A percentile compares a stretch with the other conserved stretches of the same genome.
Conservation (phyloP, 53 echinoderm and acorn worm species). For the Stichopus horrens region DNA sequence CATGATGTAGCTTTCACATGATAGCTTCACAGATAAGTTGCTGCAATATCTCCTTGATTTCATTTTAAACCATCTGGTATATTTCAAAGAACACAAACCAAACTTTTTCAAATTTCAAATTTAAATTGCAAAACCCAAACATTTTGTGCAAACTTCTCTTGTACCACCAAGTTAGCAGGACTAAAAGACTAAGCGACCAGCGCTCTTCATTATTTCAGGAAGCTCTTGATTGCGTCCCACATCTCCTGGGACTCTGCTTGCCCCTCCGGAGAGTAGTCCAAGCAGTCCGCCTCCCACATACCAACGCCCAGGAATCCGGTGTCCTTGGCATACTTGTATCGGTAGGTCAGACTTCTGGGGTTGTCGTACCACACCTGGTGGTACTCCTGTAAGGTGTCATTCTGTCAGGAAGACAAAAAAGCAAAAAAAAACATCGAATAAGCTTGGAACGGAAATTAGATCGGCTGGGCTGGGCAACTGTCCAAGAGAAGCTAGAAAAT, state of each 20-base stretch:
- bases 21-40: too few species aligned
- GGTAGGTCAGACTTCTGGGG: conserved; percentile 59
- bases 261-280: conserved; percentile 59
- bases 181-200: not conserved
- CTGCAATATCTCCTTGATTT: too few species aligned
- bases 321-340: conserved; percentile 74
- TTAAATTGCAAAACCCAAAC: too few species aligned
- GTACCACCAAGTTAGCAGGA: not conserved
- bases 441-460: not conserved
- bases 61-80: too few species aligned
- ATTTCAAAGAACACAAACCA: too few species aligned
- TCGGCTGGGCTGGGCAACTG: too few species aligned
- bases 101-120: too few species aligned
- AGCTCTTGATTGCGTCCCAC: conserved; percentile 63
- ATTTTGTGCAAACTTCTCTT: not conserved
- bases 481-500: too few species aligned
- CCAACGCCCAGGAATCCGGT: conserved; percentile 68
- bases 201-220: not conserved
- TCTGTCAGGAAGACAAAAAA: not conserved
- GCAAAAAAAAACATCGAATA: not conserved
- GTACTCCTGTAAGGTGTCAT: not conserved
- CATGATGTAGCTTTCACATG: too few species aligned
- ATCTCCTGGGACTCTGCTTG: conserved; percentile 1
- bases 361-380: conserved; percentile 86
- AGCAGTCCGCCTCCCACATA: conserved; percentile 69